Evolutionary conservation across 2,888 invertebrate genomes (phyloP).

Genomic region (Coenonympha arcania): DNA sequence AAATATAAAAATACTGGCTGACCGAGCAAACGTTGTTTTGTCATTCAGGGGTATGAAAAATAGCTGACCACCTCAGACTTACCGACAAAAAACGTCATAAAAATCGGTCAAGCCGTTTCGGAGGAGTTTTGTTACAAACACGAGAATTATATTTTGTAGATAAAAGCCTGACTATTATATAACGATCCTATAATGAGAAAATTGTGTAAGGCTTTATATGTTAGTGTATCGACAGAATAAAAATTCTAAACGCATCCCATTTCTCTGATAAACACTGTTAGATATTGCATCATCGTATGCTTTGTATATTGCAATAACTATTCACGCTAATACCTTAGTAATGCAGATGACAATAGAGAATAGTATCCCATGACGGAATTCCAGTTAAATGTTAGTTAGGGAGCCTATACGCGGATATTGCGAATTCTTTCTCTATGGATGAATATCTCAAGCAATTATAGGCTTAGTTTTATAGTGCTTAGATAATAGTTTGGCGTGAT

Average conservation of each 20-base stretch:
- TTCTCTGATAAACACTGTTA: conserved; percentile 63
- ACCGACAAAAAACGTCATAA: too few relatives aligned
- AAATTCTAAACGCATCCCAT: conserved; percentile 56
- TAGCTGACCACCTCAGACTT: too few relatives aligned
- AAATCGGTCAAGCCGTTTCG: too few relatives aligned
- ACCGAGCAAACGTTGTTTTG: too few relatives aligned
- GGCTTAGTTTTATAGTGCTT: conserved; percentile 19
- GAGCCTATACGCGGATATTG: conserved; percentile 29
- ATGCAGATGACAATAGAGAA: neutral
- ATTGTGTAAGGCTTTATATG: neutral
- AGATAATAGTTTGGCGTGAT: conserved; percentile 23
- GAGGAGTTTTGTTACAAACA: too few relatives aligned
- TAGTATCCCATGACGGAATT: conserved; percentile 15
- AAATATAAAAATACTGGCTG: too few relatives aligned
- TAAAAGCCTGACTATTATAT: neutral
- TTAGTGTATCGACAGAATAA: conserved; percentile 38
- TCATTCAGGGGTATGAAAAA: too few relatives aligned
- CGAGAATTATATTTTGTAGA: too few relatives aligned
- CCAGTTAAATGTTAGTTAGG: conserved; percentile 13
- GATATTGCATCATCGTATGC: conserved; percentile 53
- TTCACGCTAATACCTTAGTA: conserved; percentile 10
- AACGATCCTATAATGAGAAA: neutral
- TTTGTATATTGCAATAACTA: conserved; percentile 1
- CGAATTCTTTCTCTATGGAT: conserved; percentile 27
- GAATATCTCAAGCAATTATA: conserved; percentile 27